These are phyloP conservation scores for Alcedo atthis DNA, from an alignment of 2,797 vertebrate species.

Conservation along the genomic window DNA sequence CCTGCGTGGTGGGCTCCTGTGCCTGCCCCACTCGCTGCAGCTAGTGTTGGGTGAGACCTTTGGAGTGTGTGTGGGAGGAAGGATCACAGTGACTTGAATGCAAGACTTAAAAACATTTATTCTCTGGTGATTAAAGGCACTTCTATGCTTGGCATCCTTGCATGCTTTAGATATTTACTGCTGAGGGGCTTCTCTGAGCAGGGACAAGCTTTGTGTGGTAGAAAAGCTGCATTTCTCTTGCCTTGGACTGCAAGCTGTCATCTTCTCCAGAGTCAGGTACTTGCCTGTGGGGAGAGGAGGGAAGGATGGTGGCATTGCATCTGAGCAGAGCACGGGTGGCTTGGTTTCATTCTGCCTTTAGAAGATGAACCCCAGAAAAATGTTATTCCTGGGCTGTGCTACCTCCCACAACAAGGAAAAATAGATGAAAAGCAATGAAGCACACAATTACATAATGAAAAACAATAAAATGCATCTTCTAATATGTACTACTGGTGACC, in stretches of 20 bases:
- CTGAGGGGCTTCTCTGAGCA: not conserved
- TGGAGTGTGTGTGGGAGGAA: accelerated
- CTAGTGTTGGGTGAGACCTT: accelerated
- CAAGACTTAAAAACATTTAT: not conserved
- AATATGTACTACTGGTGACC: conserved; percentile 70
- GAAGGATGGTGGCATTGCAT: not conserved
- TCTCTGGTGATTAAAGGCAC: not conserved
- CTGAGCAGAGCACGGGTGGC: not conserved
- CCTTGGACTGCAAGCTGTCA: not conserved
- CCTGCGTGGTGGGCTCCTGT: accelerated
- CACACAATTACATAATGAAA: conserved; percentile 80
- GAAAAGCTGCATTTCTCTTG: not conserved
- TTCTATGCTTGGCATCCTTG: not conserved
- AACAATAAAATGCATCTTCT: conserved; percentile 76
- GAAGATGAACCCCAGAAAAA: conserved; percentile 39
- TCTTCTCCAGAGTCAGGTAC: not conserved
- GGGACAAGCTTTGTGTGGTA: not conserved
- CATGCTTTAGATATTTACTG: not conserved
- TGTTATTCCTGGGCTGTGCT: conserved; percentile 38
- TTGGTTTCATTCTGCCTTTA: not conserved
- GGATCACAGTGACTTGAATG: accelerated
- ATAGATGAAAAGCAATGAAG: conserved; percentile 75
- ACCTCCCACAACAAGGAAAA: conserved; percentile 71
- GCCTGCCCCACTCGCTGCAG: accelerated
- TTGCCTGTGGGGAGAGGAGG: not conserved